Base-by-base conservation (phyloP, 2,888 invertebrate species). In the Gerosis bhagava region DNA sequence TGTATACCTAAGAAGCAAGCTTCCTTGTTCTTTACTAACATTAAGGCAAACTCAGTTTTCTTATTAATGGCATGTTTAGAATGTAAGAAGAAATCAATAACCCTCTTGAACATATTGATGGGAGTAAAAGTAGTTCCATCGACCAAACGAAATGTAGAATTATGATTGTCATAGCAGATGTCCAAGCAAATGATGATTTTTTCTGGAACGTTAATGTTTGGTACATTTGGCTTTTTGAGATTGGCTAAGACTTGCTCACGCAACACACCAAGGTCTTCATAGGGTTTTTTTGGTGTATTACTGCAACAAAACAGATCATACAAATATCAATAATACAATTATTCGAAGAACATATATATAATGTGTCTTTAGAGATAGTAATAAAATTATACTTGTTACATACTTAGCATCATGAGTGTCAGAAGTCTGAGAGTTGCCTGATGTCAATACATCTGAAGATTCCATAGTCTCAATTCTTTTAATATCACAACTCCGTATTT, bases 101-200 rank as follows among this genome's bases (percentile, higher is more conserved):
- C 89, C 40, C 91, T 81, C 70, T 92, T 93, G 46, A 93, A 75
- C 91, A 93, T 92, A 51, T 87, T 87, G 5, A 93, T 71, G 0
- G 92, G 90, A 7, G 89, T 75, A 50, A 88, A 91, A 19, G 83
- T 90, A 2, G 89, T 86, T 1, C 91, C 91, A 60, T 91, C 90
- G 1, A 83, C 88, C 0, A 91, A 65, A 53, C 75, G 68, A 53
- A 73, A 93, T 2, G 89, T 67, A 0, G 92, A 90, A 50, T 75
- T 89, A 43, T 89, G 79, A 48, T 86, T 87, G 60, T 93, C 92
- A 57, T 86, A 83, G 35, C 91, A 91, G 7, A 91, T 74, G 68
- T 94, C 94, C 49, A 94, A 73, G 49, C 93, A 91, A 41, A 94
- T 74, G 15, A 93, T 78, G 25, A 93, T 92, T 63, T 83, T 91